Evolutionary conservation across 2,113 vertebrate genomes (phyloP).

Genomic region (Triplophysa siluroides): DNA sequence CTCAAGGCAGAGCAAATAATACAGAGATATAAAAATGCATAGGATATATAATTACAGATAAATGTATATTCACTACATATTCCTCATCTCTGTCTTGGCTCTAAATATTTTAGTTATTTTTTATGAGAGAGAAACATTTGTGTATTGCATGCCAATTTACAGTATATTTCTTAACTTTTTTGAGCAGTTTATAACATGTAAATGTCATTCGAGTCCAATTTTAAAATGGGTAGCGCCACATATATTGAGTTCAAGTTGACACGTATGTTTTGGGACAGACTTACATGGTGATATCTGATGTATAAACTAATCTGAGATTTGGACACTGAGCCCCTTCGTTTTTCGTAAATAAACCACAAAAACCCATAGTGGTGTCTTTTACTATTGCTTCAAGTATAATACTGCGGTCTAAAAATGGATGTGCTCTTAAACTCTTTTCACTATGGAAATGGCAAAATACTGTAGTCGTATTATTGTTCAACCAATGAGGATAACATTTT

Average conservation of each 20-base stretch:
- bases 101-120: constrained; percentile 74
- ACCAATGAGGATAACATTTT: neutral
- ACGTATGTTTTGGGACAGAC: constrained; percentile 57
- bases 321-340: constrained; percentile 87
- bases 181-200: constrained; percentile 90
- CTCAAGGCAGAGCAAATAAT: constrained; percentile 46
- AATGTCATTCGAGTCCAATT: constrained; percentile 72
- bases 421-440: no score
- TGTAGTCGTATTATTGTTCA: no score
- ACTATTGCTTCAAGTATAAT: neutral
- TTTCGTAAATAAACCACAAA: constrained; percentile 91
- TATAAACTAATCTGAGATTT: constrained; percentile 87
- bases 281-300: constrained; percentile 83
- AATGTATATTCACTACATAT: constrained; percentile 66
- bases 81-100: constrained; percentile 70
- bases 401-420: no score
- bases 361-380: constrained; percentile 45
- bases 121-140: constrained; percentile 84
- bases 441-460: no score
- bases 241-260: constrained; percentile 41
- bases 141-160: constrained; percentile 97
- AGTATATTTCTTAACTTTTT: constrained; percentile 87
- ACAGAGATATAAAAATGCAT: constrained; percentile 58
- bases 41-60: constrained; percentile 52
- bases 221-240: constrained; percentile 42